Percentiles rank a stretch among this genome's conserved stretches.
Conservation (phyloP, 2,888 invertebrate species). For the Mythimna vitellina region DNA sequence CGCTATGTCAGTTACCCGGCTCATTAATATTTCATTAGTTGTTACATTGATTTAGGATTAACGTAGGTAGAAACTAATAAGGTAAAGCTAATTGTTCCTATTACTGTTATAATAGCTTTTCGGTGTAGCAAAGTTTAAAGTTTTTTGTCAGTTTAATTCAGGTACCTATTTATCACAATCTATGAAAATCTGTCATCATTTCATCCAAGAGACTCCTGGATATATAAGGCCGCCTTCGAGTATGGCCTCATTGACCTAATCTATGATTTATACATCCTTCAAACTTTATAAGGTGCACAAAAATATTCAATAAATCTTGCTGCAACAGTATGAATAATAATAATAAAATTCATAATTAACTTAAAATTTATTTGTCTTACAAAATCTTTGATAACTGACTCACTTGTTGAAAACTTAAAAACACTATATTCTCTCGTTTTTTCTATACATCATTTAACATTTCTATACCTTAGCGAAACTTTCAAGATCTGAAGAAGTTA, state of each 20-base stretch:
- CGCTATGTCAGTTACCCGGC: slow-evolving; percentile 7
- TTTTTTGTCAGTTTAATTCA: too few relatives aligned
- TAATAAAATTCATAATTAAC: neutral
- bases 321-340: too few relatives aligned
- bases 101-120: neutral
- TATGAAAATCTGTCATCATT: too few relatives aligned
- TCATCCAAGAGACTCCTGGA: too few relatives aligned
- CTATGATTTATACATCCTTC: too few relatives aligned
- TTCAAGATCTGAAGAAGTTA: neutral
- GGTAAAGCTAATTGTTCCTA: neutral
- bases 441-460: neutral
- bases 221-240: too few relatives aligned
- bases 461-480: neutral
- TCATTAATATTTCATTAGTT: slow-evolving; percentile 39
- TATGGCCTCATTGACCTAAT: too few relatives aligned
- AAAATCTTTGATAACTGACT: neutral
- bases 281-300: too few relatives aligned
- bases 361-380: neutral
- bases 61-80: neutral
- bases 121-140: neutral
- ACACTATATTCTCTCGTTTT: neutral
- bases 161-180: too few relatives aligned
- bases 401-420: neutral
- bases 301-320: too few relatives aligned
- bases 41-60: neutral